A percentile compares a stretch with the other conserved stretches of the same genome.
These are phyloP conservation scores for Glaucopsyche alexis DNA, from an alignment of 2,888 invertebrate species.

Conservation along the genomic window DNA sequence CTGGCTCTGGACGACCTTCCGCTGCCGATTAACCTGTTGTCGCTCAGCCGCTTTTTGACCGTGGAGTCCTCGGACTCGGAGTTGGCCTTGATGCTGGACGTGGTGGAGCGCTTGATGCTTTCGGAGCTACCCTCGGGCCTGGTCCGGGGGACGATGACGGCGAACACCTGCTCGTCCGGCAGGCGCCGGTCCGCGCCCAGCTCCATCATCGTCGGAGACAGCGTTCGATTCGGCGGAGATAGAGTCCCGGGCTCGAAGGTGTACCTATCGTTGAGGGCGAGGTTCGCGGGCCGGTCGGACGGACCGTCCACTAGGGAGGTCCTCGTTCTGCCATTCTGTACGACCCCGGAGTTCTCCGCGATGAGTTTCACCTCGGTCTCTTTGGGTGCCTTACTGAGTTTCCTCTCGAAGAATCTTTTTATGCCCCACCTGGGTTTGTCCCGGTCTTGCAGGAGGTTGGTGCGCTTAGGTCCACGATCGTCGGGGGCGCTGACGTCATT, in stretches of 20 bases:
- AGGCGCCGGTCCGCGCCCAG: slow-evolving; percentile 54
- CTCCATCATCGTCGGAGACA: slow-evolving; percentile 73
- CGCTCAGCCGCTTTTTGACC: slow-evolving; percentile 66
- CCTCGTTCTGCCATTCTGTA: slow-evolving; percentile 49
- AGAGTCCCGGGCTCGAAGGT: slow-evolving; percentile 67
- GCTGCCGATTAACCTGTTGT: slow-evolving; percentile 68
- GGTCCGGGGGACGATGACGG: slow-evolving; percentile 72
- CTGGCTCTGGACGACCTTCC: slow-evolving; percentile 65
- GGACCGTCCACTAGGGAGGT: slow-evolving; percentile 65
- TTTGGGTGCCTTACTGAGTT: slow-evolving; percentile 53
- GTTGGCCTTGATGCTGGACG: slow-evolving; percentile 62
- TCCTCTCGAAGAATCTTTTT: slow-evolving; percentile 65
- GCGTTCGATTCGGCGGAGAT: slow-evolving; percentile 71
- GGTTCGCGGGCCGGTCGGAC: slow-evolving; percentile 58
- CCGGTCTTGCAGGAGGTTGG: slow-evolving; percentile 65
- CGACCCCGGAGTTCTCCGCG: slow-evolving; percentile 47
- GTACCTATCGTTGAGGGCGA: slow-evolving; percentile 57
- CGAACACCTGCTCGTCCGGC: slow-evolving; percentile 67
- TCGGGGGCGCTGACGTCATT: slow-evolving; percentile 82
- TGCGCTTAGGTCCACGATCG: slow-evolving; percentile 64
- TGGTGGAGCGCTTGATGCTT: slow-evolving; percentile 61
- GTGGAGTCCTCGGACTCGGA: slow-evolving; percentile 73
- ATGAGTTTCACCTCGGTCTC: slow-evolving; percentile 81
- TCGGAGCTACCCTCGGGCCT: slow-evolving; percentile 61
- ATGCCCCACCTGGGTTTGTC: slow-evolving; percentile 70